phyloP scores from a whole-genome alignment of 2,797 vertebrate species.

The Cyclura pinguis region DNA sequence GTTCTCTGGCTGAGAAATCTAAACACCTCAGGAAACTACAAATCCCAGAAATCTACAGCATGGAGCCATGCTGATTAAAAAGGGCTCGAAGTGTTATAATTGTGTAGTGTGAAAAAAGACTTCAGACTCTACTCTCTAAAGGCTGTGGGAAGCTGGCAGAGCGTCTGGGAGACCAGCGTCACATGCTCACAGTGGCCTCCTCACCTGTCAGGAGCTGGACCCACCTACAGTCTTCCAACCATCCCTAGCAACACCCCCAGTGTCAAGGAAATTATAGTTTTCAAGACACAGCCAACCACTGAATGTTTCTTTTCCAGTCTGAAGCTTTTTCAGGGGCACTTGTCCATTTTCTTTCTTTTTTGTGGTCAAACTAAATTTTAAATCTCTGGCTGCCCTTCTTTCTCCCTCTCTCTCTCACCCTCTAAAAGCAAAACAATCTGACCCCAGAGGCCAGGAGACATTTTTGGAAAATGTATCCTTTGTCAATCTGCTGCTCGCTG shows the following conservation, averaged over 20 bases:
- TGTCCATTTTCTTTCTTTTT: not conserved
- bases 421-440: slow-evolving; percentile 49
- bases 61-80: too few relatives aligned
- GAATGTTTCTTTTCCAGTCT: slow-evolving; percentile 53
- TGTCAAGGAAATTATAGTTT: slow-evolving; percentile 1
- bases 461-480: slow-evolving; percentile 58
- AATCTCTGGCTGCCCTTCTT: slow-evolving; percentile 45
- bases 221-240: not conserved
- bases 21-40: too few relatives aligned
- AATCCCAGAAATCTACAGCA: too few relatives aligned
- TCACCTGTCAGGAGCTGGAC: not conserved
- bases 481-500: not conserved
- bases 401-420: not conserved
- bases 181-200: not conserved
- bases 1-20: too few relatives aligned
- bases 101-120: too few relatives aligned
- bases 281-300: slow-evolving; percentile 52
- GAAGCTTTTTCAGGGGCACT: slow-evolving; percentile 57
- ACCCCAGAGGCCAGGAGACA: slow-evolving; percentile 22
- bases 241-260: not conserved
- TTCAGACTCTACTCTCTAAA: not conserved
- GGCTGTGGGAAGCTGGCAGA: not conserved
- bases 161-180: not conserved
- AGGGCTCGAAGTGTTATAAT: too few relatives aligned
- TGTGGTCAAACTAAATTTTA: slow-evolving; percentile 54